Conservation (phyloP, 2,797 vertebrate species). For the Phrynocephalus forsythii region DNA sequence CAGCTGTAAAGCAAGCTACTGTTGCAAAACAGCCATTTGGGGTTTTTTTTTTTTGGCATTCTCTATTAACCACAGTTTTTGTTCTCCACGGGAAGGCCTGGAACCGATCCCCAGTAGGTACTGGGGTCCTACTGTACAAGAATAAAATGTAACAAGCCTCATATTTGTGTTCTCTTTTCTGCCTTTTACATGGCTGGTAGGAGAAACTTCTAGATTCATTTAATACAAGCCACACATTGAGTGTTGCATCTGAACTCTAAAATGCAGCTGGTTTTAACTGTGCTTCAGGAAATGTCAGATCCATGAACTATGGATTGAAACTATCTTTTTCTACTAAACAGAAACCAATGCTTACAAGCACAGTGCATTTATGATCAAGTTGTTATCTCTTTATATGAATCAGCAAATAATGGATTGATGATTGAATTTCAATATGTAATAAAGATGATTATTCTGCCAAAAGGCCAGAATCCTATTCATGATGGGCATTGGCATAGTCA, state of each 20-base stretch:
- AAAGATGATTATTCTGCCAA: background rate
- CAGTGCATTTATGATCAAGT: no score
- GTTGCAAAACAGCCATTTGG: no score
- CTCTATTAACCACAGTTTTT: no score
- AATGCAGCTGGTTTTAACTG: background rate
- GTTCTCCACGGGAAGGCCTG: no score
- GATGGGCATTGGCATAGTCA: no score
- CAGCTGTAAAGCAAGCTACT: no score
- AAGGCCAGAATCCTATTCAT: background rate
- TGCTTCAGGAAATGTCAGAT: background rate
- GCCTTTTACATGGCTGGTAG: background rate
- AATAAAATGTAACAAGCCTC: background rate
- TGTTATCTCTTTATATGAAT: no score
- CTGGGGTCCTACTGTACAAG: no score
- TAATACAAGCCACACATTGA: background rate
- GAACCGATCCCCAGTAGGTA: no score
- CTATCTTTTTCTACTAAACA: background rate
- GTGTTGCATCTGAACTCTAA: background rate
- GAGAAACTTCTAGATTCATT: background rate
- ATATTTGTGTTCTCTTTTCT: background rate
- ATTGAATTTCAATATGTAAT: background rate
- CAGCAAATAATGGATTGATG: no score
- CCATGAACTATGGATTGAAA: background rate
- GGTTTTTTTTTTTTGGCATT: no score
- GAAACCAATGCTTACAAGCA: background rate